Percentiles rank a stretch among this genome's conserved stretches.
phyloP scores from a whole-genome alignment of 2,888 invertebrate genomes.

The Lottia scabra region DNA sequence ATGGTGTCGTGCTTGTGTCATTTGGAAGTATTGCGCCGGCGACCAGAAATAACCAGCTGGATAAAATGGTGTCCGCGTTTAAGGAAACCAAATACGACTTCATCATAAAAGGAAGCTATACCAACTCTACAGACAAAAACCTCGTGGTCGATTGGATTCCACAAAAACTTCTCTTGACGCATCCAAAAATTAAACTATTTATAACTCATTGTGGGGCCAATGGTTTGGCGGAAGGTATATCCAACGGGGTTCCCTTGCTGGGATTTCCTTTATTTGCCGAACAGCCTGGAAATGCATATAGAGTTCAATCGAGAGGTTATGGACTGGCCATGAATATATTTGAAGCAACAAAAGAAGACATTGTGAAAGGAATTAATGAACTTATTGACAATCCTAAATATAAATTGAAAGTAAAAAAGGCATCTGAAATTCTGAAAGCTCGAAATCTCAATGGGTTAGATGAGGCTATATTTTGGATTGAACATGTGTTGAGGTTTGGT shows the following conservation, averaged over 20 bases:
- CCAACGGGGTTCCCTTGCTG: constrained; percentile 49
- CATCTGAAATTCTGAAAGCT: constrained; percentile 33
- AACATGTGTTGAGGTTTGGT: constrained; percentile 50
- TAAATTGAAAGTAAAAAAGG: constrained; percentile 28
- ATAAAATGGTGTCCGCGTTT: not conserved
- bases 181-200: constrained; percentile 40
- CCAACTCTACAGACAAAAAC: constrained; percentile 11
- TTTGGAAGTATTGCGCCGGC: constrained; percentile 35
- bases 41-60: not conserved
- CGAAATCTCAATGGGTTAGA: constrained; percentile 32
- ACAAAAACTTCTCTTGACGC: constrained; percentile 47
- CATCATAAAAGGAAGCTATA: not conserved
- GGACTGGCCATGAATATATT: constrained; percentile 35
- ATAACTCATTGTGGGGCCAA: constrained; percentile 50
- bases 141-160: constrained; percentile 40
- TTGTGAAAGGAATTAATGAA: constrained; percentile 27
- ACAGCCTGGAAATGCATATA: constrained; percentile 37
- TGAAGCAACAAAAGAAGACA: constrained; percentile 25
- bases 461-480: constrained; percentile 49
- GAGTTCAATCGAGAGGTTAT: constrained; percentile 33
- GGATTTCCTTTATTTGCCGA: constrained; percentile 42
- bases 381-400: constrained; percentile 31
- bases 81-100: not conserved
- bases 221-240: constrained; percentile 47
- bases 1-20: constrained; percentile 42